Conservation (phyloP, 2,888 invertebrate species). For the Autographa pulchrina region DNA sequence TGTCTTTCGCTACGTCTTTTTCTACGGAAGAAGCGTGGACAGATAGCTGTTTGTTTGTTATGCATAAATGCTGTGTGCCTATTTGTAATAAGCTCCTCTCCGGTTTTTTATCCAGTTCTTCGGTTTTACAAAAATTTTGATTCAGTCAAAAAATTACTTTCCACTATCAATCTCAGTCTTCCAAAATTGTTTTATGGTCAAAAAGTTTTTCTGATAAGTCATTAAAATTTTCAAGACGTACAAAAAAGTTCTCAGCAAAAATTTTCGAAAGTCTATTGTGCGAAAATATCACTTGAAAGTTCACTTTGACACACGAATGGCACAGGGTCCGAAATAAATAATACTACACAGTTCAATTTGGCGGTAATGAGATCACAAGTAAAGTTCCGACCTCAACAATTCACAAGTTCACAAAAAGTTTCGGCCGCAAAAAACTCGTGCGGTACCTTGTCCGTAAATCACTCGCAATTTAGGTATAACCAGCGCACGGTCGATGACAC, state of each 20-base stretch:
- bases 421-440: slow-evolving; percentile 75
- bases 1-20: slow-evolving; percentile 74
- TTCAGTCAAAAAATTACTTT: slow-evolving; percentile 25
- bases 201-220: slow-evolving; percentile 8
- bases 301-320: slow-evolving; percentile 77
- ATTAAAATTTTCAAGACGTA: slow-evolving; percentile 38
- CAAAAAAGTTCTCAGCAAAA: slow-evolving; percentile 45
- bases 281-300: slow-evolving; percentile 68
- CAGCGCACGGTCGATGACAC: slow-evolving; percentile 85
- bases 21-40: slow-evolving; percentile 85
- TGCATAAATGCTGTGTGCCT: slow-evolving; percentile 83
- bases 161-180: slow-evolving; percentile 33
- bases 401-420: slow-evolving; percentile 84
- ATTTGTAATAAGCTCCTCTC: slow-evolving; percentile 66
- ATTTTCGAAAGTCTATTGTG: slow-evolving; percentile 50
- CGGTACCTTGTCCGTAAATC: slow-evolving; percentile 81
- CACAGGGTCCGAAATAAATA: slow-evolving; percentile 67
- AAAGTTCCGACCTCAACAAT: slow-evolving; percentile 71
- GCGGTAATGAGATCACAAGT: slow-evolving; percentile 73
- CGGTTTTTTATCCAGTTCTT: slow-evolving; percentile 57
- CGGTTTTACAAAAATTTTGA: slow-evolving; percentile 37
- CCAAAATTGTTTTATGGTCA: slow-evolving; percentile 22
- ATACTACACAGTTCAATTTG: slow-evolving; percentile 75
- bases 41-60: slow-evolving; percentile 83
- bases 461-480: slow-evolving; percentile 82